These are phyloP conservation scores for Apeira syringaria DNA, from an alignment of 2,888 invertebrate genomes.

Conservation along the genomic window DNA sequence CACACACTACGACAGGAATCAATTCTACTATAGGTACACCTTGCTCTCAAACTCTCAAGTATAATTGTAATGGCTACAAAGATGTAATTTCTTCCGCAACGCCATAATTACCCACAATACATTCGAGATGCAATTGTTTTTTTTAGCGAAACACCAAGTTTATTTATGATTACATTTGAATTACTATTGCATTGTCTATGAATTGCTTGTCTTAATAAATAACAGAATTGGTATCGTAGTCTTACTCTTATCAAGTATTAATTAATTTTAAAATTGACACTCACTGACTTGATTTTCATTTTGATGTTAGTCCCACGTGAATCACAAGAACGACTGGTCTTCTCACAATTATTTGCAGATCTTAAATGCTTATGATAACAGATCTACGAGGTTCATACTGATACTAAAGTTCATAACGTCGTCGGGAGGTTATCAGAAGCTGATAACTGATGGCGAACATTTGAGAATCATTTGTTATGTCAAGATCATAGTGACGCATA, in stretches of 20 bases:
- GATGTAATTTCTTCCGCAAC: too few relatives aligned
- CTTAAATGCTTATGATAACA: conserved; percentile 37
- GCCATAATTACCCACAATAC: too few relatives aligned
- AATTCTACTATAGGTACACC: too few relatives aligned
- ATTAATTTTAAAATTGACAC: conserved; percentile 7
- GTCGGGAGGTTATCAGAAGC: conserved; percentile 17
- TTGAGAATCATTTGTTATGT: neutral
- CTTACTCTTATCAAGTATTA: neutral
- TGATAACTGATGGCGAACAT: conserved; percentile 2
- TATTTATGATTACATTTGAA: too few relatives aligned
- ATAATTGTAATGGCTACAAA: too few relatives aligned
- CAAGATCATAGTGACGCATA: neutral
- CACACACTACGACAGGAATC: too few relatives aligned
- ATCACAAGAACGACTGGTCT: conserved; percentile 21
- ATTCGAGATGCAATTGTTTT: too few relatives aligned
- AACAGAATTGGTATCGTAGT: too few relatives aligned
- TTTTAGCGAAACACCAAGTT: too few relatives aligned
- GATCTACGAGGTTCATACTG: conserved; percentile 8
- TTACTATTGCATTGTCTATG: too few relatives aligned
- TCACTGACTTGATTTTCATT: conserved; percentile 36
- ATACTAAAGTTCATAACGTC: conserved; percentile 4
- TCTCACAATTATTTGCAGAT: conserved; percentile 16
- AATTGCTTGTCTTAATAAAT: too few relatives aligned
- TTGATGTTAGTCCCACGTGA: conserved; percentile 13
- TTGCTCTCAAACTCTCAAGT: too few relatives aligned